Conservation (phyloP, 2,888 invertebrate species). For the Caenorhabditis japonica region DNA sequence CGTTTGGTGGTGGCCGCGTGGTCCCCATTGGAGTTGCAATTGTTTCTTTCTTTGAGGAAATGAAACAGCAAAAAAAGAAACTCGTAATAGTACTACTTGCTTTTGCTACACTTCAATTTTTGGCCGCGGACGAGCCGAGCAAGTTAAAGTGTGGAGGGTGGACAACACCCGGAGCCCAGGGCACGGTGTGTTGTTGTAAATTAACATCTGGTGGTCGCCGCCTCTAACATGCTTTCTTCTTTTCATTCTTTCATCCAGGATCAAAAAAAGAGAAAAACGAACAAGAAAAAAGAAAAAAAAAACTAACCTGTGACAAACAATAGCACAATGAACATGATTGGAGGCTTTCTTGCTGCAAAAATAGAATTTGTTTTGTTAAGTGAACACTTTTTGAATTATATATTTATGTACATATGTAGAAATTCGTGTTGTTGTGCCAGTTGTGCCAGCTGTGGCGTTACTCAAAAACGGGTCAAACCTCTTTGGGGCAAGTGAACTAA, state of each 20-base stretch:
- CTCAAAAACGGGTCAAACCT: no score
- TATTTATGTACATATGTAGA: no score
- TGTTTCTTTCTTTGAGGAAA: slow-evolving; percentile 41
- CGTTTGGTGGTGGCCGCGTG: no score
- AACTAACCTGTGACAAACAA: slow-evolving; percentile 27
- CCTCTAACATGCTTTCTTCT: no score
- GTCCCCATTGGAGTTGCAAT: no score
- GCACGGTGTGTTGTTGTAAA: slow-evolving; percentile 15
- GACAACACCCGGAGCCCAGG: background rate
- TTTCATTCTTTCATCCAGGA: no score
- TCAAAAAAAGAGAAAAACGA: no score
- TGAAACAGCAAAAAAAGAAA: slow-evolving; percentile 20
- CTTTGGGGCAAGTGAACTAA: no score
- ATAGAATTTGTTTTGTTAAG: background rate
- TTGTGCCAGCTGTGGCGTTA: no score
- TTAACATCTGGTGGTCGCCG: slow-evolving; percentile 38
- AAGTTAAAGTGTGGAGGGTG: slow-evolving; percentile 1
- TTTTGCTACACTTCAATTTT: slow-evolving; percentile 15
- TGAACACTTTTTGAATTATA: no score
- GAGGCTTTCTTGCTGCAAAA: slow-evolving; percentile 12
- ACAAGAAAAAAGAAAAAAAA: background rate
- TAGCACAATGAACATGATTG: slow-evolving; percentile 9
- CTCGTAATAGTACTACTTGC: slow-evolving; percentile 1
- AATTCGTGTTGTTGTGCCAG: no score
- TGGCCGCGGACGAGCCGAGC: slow-evolving; percentile 11